A percentile compares a stretch with the other conserved stretches of the same genome.
Conservation (phyloP, 2,888 invertebrate species). For the Euproctis similis region DNA sequence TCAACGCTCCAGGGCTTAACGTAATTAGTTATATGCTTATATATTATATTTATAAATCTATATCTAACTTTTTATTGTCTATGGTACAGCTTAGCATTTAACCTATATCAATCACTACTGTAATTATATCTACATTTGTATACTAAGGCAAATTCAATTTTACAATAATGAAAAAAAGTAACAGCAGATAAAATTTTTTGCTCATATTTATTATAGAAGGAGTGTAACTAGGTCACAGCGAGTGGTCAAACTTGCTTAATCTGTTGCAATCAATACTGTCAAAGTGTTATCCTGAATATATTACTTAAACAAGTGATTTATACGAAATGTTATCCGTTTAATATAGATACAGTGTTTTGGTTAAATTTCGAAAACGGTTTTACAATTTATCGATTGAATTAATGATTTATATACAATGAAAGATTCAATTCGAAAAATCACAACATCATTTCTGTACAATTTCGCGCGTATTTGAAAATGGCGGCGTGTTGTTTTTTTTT, state of each 20-base stretch:
- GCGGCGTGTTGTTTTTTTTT: constrained; percentile 13
- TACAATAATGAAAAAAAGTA: constrained; percentile 3
- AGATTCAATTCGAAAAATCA: constrained; percentile 25
- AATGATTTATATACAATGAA: constrained; percentile 16
- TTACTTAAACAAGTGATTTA: constrained; percentile 16
- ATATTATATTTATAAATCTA: background rate
- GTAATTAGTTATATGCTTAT: constrained; percentile 15
- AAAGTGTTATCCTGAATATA: constrained; percentile 22
- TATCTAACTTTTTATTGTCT: background rate
- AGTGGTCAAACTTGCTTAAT: constrained; percentile 18
- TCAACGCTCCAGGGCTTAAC: constrained; percentile 27
- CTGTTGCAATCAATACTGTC: constrained; percentile 26
- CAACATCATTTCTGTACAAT: constrained; percentile 39
- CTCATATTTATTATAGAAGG: constrained; percentile 6
- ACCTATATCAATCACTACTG: background rate
- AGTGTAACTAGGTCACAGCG: constrained; percentile 19
- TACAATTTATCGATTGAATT: too few relatives aligned
- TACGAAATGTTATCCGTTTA: constrained; percentile 10
- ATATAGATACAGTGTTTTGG: constrained; percentile 18
- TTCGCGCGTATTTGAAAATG: constrained; percentile 43
- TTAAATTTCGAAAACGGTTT: constrained; percentile 20
- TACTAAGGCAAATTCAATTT: constrained; percentile 1
- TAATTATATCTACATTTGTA: constrained; percentile 1
- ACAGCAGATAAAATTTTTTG: constrained; percentile 4
- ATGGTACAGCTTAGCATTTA: background rate